phyloP scores from a whole-genome alignment of 2,113 vertebrate species.

The Psilopsiagon aurifrons region DNA sequence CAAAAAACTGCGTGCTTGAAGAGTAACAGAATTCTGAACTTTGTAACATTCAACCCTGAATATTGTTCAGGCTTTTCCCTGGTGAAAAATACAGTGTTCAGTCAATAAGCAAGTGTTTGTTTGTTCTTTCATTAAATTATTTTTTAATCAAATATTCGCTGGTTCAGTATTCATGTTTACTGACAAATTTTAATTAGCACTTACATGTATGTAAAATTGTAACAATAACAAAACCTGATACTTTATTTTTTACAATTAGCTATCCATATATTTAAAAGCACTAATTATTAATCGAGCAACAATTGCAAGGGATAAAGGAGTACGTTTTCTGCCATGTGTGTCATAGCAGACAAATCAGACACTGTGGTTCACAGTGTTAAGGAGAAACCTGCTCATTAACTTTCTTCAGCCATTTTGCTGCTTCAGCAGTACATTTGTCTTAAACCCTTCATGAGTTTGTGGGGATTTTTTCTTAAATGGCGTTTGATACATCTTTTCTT shows the following conservation, averaged over 20 bases:
- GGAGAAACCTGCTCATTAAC: neutral
- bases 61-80: neutral
- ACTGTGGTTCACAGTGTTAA: neutral
- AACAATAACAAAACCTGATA: neutral
- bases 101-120: neutral
- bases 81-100: neutral
- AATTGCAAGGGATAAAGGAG: neutral
- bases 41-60: neutral
- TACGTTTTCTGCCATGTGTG: neutral
- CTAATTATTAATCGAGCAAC: neutral
- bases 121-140: neutral
- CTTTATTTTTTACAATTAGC: neutral
- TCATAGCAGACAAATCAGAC: neutral
- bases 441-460: neutral
- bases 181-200: neutral
- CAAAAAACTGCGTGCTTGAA: neutral
- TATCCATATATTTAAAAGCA: neutral
- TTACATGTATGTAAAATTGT: neutral
- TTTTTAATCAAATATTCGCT: neutral
- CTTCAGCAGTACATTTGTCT: neutral
- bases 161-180: neutral
- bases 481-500: neutral
- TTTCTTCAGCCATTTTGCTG: neutral
- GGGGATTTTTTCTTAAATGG: neutral
- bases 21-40: neutral